Base-by-base conservation (phyloP, 1,140 invertebrate genomes). In the Aricia agestis region DNA sequence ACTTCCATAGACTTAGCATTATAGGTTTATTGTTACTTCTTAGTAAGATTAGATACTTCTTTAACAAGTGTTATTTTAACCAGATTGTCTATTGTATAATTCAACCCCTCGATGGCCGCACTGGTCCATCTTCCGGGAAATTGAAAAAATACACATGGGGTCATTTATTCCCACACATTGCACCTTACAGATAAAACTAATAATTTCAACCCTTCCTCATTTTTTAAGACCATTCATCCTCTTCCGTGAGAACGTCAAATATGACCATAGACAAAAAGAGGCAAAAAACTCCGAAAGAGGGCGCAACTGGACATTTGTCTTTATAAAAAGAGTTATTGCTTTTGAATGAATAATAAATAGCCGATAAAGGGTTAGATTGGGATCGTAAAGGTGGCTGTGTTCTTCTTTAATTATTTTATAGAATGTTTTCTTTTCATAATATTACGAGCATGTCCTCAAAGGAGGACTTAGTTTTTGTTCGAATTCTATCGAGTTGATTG, bases 231-330 rank as follows among this genome's bases (percentile, higher is more conserved):
- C 59, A 63, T 63, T 63, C 59, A 63, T 19, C 59, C 59, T 63
- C 59, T 63, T 63, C 59, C 59, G 59, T 63, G 59, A 63, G 59
- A 63, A 63, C 59, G 59, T 63, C 59, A 63, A 63, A 63, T 63
- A 63, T 25, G 59, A 19, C 59, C 59, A 63, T 19, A 63, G 59
- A 63, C 19, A 63, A 59, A 59, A 59, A 63, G 59, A 52, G 45
- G 4, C 59, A 63, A 63, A 63, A 63, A 63, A 63, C 17, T 9
- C 18, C 17, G 10, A 25, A 25, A 36, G 58, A 63, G 59, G 59
- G 59, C 59, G 59, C 59, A 18, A 63, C 18, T 63, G 59, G 59
- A 63, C 59, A 63, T 63, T 63, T 63, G 59, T 63, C 59, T 63
- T 25, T 63, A 59, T 59, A 59, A 59, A 59, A 59, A 59, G 59